Evolutionary conservation across 2,797 vertebrate genomes (phyloP).

Genomic region (Poliocrania exsul): DNA sequence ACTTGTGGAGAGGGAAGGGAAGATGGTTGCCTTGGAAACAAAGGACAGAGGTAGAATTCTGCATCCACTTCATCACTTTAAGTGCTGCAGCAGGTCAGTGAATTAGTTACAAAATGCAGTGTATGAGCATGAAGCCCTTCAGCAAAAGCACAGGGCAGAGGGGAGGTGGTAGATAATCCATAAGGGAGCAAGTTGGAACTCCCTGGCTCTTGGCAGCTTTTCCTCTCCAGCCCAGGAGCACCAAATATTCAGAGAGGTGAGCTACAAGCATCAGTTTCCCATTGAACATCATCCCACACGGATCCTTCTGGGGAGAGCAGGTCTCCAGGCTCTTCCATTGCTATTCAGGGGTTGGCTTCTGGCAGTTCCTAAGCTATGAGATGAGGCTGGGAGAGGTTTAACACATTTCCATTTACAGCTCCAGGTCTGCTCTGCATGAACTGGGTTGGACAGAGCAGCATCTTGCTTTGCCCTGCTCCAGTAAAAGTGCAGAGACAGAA

Average conservation of each 20-base stretch:
- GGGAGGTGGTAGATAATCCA: background rate
- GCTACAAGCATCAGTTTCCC: background rate
- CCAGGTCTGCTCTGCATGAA: background rate
- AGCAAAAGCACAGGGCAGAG: background rate
- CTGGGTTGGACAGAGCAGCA: background rate
- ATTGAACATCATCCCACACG: background rate
- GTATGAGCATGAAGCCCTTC: background rate
- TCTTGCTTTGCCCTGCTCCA: background rate
- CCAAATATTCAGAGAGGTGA: background rate
- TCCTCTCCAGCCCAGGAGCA: background rate
- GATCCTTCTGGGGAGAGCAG: background rate
- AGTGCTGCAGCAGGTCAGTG: conserved; percentile 63
- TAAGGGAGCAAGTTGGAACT: background rate
- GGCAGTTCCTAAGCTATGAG: background rate
- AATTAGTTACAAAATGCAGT: conserved; percentile 37
- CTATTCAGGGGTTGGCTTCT: background rate
- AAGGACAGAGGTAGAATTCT: conserved; percentile 60
- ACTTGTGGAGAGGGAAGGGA: conserved; percentile 47
- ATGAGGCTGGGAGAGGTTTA: background rate
- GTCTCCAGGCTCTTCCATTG: background rate
- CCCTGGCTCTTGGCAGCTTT: background rate
- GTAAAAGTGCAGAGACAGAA: background rate
- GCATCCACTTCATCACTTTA: conserved; percentile 59
- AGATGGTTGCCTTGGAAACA: conserved; percentile 68
- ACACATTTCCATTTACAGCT: background rate